phyloP scores from a whole-genome alignment of 2,888 invertebrate species.

The Sminthurinus aureus region DNA sequence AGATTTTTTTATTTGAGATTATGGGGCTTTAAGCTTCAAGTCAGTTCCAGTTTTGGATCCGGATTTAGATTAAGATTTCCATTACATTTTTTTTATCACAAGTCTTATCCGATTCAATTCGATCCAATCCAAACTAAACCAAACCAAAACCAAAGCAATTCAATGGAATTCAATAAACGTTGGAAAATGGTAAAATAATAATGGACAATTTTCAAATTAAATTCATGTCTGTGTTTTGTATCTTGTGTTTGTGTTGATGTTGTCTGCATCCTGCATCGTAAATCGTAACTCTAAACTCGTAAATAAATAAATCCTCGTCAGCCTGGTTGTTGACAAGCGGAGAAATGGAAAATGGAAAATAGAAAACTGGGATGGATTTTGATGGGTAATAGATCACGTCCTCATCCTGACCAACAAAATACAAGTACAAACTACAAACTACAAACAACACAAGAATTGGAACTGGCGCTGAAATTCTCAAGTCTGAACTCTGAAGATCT shows the following conservation, averaged over 20 bases:
- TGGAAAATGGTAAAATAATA: neutral
- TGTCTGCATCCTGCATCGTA: too few relatives aligned
- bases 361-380: neutral
- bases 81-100: too few relatives aligned
- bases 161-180: neutral
- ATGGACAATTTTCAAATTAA: neutral
- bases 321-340: too few relatives aligned
- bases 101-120: neutral
- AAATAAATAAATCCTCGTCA: too few relatives aligned
- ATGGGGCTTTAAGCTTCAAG: too few relatives aligned
- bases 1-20: too few relatives aligned
- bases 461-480: too few relatives aligned
- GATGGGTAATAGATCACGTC: conserved; percentile 17
- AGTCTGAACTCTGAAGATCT: too few relatives aligned
- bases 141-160: neutral
- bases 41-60: too few relatives aligned
- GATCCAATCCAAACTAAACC: neutral
- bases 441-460: too few relatives aligned
- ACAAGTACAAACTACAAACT: neutral
- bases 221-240: neutral
- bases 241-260: neutral
- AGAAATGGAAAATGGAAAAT: neutral
- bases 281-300: neutral
- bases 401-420: neutral
- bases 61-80: too few relatives aligned